A percentile compares a stretch with the other conserved stretches of the same genome.
Conservation (phyloP, 2,113 vertebrate species). For the Ameiurus melas region DNA sequence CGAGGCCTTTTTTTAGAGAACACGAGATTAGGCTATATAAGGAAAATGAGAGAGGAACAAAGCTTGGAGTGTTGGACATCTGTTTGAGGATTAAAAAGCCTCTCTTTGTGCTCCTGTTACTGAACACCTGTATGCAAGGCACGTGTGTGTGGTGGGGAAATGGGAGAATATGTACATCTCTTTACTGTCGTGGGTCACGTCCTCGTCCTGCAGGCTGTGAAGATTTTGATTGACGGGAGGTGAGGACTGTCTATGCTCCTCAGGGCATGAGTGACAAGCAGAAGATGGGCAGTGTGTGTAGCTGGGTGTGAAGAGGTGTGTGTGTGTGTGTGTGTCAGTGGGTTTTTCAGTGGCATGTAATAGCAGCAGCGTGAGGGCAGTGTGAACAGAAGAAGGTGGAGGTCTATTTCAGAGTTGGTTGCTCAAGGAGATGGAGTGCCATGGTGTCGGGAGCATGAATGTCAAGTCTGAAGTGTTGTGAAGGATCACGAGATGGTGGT, state of each 20-base stretch:
- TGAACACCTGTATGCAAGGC: background rate
- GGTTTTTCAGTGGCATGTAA: background rate
- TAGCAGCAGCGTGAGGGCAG: conserved; percentile 8
- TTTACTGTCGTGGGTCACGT: background rate
- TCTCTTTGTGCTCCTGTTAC: background rate
- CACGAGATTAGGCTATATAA: conserved; percentile 66
- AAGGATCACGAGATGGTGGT: conserved; percentile 29
- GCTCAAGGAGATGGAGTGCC: conserved; percentile 65
- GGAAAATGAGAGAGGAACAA: conserved; percentile 47
- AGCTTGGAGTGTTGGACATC: no score
- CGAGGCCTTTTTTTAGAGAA: conserved; percentile 60
- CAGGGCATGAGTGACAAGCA: background rate
- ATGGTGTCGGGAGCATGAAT: conserved; percentile 4
- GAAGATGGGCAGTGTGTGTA: conserved; percentile 3
- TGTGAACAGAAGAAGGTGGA: conserved; percentile 38
- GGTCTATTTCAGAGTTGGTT: conserved; percentile 50
- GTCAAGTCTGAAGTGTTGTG: conserved; percentile 52
- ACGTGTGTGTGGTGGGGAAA: background rate
- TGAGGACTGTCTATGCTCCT: background rate
- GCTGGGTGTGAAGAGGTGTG: conserved; percentile 12
- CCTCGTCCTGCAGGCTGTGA: background rate
- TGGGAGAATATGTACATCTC: background rate
- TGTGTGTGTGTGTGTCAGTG: background rate
- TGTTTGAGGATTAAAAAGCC: no score
- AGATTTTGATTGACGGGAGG: background rate